Evolutionary conservation across 2,888 invertebrate genomes (phyloP).

Genomic region (Diaprepes abbreviatus): DNA sequence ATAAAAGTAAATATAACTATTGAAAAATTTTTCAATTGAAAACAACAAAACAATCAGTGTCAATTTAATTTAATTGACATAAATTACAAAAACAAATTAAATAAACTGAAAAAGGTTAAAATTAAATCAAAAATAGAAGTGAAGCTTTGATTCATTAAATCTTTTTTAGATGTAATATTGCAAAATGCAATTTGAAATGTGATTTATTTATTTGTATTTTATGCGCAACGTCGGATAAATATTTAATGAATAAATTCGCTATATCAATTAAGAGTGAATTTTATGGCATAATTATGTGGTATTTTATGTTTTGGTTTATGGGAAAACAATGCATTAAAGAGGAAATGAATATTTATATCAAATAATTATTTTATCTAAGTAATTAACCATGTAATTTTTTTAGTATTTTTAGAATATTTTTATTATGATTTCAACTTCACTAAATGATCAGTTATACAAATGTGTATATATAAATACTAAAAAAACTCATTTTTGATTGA

Average conservation of each 20-base stretch:
- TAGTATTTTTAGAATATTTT: too few relatives aligned
- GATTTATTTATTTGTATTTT: slow-evolving; percentile 8
- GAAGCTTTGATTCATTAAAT: slow-evolving; percentile 3
- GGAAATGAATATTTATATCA: neutral
- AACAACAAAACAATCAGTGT: too few relatives aligned
- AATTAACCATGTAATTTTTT: too few relatives aligned
- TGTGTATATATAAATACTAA: too few relatives aligned
- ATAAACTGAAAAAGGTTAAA: neutral
- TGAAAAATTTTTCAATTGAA: too few relatives aligned
- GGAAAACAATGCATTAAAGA: neutral
- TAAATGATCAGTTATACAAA: too few relatives aligned
- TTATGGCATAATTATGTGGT: slow-evolving; percentile 1
- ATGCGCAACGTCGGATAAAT: neutral
- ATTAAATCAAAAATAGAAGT: slow-evolving; percentile 10
- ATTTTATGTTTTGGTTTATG: neutral
- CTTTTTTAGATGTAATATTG: slow-evolving; percentile 3
- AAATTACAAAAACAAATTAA: neutral
- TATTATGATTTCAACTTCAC: too few relatives aligned
- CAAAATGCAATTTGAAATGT: neutral
- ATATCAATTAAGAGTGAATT: neutral
- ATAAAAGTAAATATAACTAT: too few relatives aligned
- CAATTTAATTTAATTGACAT: too few relatives aligned
- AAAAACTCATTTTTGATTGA: too few relatives aligned
- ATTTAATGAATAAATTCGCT: neutral
- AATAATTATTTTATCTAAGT: too few relatives aligned